phyloP scores from a whole-genome alignment of 2,888 invertebrate species.

The Pristionchus entomophagus region DNA sequence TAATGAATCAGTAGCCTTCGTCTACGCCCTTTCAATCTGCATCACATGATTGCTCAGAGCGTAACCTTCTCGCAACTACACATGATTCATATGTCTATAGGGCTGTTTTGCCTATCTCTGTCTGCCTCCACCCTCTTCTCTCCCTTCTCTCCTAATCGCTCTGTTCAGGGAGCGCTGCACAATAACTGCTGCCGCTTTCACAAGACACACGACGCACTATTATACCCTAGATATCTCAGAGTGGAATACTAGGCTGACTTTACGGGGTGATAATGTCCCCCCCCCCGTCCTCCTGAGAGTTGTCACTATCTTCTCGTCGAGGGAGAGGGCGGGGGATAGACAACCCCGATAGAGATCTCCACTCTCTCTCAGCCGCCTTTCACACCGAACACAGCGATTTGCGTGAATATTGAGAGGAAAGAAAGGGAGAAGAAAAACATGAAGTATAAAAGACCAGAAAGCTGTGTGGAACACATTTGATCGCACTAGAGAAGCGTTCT shows the following conservation, averaged over 20 bases:
- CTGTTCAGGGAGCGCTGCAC: background rate
- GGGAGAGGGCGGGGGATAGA: background rate
- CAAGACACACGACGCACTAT: background rate
- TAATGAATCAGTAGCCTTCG: background rate
- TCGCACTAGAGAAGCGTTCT: no score
- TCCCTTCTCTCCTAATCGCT: conserved; percentile 19
- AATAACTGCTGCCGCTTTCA: conserved; percentile 18
- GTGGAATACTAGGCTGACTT: background rate
- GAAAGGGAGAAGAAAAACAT: background rate
- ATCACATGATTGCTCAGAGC: background rate
- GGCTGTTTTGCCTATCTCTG: background rate
- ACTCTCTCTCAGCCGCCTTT: conserved; percentile 39
- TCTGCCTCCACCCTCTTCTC: no score
- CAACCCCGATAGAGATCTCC: background rate
- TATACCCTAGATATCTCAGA: background rate
- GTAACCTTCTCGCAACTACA: background rate
- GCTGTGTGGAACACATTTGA: no score
- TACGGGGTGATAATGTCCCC: background rate
- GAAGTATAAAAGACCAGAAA: background rate
- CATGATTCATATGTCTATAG: background rate
- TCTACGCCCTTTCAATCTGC: background rate
- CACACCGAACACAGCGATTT: conserved; percentile 10
- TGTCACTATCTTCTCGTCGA: background rate
- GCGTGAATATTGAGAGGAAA: conserved; percentile 17
- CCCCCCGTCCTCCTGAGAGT: background rate